Evolutionary conservation across 2,888 invertebrate genomes (phyloP).

Genomic region (Ceraclea dissimilis): DNA sequence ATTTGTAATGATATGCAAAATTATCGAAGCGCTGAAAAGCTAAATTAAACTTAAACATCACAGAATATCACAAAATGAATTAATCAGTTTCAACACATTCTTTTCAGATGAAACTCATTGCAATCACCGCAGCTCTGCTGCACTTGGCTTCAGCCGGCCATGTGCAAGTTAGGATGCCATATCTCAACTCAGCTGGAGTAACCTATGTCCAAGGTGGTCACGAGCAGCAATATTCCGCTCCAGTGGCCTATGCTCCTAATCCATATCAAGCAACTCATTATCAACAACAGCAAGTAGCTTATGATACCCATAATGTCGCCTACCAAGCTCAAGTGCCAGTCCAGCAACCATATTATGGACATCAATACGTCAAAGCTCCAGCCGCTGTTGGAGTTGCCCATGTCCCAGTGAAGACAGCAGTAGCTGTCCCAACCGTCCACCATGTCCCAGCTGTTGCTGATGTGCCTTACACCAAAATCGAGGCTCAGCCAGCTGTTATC

Average conservation of each 20-base stretch:
- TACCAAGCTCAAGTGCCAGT: conserved; percentile 7
- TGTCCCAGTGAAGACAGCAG: conserved; percentile 21
- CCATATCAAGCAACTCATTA: conserved; percentile 10
- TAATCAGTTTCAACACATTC: too few species aligned
- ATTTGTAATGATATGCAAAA: too few species aligned
- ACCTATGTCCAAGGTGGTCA: conserved; percentile 35
- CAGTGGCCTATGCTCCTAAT: conserved; percentile 27
- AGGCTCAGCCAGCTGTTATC: conserved; percentile 42
- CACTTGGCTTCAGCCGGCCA: conserved; percentile 21
- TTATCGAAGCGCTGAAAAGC: neutral
- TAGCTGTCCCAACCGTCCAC: conserved; percentile 29
- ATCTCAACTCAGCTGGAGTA: conserved; percentile 46
- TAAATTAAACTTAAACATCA: neutral
- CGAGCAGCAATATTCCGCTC: conserved; percentile 29
- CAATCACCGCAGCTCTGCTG: conserved; percentile 26
- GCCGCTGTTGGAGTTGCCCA: conserved; percentile 18
- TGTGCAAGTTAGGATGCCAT: conserved; percentile 36
- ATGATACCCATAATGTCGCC: conserved; percentile 4
- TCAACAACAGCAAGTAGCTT: conserved; percentile 6
- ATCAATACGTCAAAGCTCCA: conserved; percentile 7
- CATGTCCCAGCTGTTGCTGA: conserved; percentile 42
- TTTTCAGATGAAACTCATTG: conserved; percentile 32
- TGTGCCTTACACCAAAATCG: conserved; percentile 41
- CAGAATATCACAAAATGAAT: neutral
- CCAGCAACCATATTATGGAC: neutral